phyloP scores from a whole-genome alignment of 1,140 invertebrate species.

The Drosophila bocqueti region DNA sequence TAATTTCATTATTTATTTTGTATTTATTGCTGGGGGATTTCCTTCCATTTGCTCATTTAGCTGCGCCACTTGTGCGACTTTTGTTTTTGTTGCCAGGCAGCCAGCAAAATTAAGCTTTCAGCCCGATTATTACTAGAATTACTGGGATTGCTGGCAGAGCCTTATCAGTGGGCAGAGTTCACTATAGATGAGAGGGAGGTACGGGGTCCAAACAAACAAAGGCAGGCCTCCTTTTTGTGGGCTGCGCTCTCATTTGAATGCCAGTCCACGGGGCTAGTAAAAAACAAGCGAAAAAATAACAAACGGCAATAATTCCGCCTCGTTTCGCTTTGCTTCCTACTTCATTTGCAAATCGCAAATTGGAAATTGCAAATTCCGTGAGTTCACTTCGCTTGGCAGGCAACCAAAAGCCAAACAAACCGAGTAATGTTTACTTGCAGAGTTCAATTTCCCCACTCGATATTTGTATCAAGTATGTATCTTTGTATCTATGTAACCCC shows the following conservation, averaged over 20 bases:
- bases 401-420: slow-evolving; percentile 37
- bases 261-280: slow-evolving; percentile 10
- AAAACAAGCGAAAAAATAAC: slow-evolving; percentile 1
- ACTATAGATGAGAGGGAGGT: neutral
- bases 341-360: slow-evolving; percentile 42
- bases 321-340: slow-evolving; percentile 25
- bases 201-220: slow-evolving; percentile 31
- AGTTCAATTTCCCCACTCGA: slow-evolving; percentile 29
- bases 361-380: slow-evolving; percentile 42
- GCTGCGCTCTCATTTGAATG: slow-evolving; percentile 21
- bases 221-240: slow-evolving; percentile 66
- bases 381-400: slow-evolving; percentile 30
- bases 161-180: slow-evolving; percentile 61
- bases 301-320: slow-evolving; percentile 28
- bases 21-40: neutral
- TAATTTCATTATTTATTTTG: neutral
- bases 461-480: neutral
- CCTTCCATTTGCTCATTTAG: neutral
- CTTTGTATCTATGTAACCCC: neutral
- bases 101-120: slow-evolving; percentile 16
- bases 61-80: neutral
- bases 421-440: slow-evolving; percentile 20
- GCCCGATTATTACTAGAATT: slow-evolving; percentile 16
- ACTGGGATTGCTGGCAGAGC: slow-evolving; percentile 9
- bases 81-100: slow-evolving; percentile 55